These are phyloP conservation scores for Atta texana DNA, from an alignment of 1,140 invertebrate species.

Conservation along the genomic window DNA sequence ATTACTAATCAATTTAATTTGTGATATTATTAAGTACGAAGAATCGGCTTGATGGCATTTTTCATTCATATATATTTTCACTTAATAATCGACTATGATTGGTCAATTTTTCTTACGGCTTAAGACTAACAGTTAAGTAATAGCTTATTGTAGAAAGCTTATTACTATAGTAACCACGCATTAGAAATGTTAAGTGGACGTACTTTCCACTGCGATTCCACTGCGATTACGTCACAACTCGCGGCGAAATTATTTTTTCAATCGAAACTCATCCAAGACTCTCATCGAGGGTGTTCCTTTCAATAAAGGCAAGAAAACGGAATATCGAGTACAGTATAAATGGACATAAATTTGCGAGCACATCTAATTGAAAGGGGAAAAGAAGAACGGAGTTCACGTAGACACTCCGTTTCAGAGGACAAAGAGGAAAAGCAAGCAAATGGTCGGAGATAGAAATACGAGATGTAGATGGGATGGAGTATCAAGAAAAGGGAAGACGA, in stretches of 20 bases:
- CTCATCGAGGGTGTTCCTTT: slow-evolving; percentile 65
- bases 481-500: slow-evolving; percentile 51
- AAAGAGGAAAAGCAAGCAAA: slow-evolving; percentile 46
- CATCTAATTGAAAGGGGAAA: slow-evolving; percentile 86
- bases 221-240: slow-evolving; percentile 1
- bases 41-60: too few relatives aligned
- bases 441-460: slow-evolving; percentile 44
- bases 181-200: not conserved
- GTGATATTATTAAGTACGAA: too few relatives aligned
- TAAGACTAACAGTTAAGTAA: too few relatives aligned
- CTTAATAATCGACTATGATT: too few relatives aligned
- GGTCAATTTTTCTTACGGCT: too few relatives aligned
- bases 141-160: too few relatives aligned
- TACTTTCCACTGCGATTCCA: not conserved
- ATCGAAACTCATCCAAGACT: slow-evolving; percentile 23
- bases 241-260: slow-evolving; percentile 70
- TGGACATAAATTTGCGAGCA: slow-evolving; percentile 85
- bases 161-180: too few relatives aligned
- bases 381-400: slow-evolving; percentile 60
- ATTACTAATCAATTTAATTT: too few relatives aligned
- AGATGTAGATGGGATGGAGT: slow-evolving; percentile 11
- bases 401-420: slow-evolving; percentile 41
- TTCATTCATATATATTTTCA: too few relatives aligned
- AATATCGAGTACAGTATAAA: slow-evolving; percentile 81
- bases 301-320: slow-evolving; percentile 78